These are phyloP conservation scores for Salvator merianae DNA, from an alignment of 2,113 vertebrate species.

Conservation along the genomic window DNA sequence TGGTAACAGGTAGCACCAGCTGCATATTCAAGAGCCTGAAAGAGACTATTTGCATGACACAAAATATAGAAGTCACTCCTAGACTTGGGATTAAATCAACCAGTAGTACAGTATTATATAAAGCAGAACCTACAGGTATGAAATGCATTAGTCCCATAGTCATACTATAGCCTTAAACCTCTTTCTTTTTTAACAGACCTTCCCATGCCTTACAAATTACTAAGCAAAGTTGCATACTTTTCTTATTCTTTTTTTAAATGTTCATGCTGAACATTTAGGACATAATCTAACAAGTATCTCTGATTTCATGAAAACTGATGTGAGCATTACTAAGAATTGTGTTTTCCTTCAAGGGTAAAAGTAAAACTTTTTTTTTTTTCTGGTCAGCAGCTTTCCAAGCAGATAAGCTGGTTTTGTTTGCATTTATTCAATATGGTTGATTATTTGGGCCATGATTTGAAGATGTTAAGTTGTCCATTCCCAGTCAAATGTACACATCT, in stretches of 20 bases:
- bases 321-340: too few relatives aligned
- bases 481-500: too few relatives aligned
- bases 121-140: not conserved
- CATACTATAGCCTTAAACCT: not conserved
- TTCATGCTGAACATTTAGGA: not conserved
- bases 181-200: not conserved
- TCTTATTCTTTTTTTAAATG: not conserved
- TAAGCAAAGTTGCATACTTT: not conserved
- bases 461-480: too few relatives aligned
- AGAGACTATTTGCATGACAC: not conserved
- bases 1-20: not conserved
- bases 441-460: too few relatives aligned
- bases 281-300: not conserved
- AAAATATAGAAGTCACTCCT: not conserved
- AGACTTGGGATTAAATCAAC: not conserved
- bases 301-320: not conserved
- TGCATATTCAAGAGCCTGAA: not conserved
- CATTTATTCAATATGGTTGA: too few relatives aligned
- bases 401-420: too few relatives aligned
- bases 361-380: too few relatives aligned
- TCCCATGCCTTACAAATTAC: not conserved
- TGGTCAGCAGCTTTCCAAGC: too few relatives aligned
- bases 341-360: too few relatives aligned
- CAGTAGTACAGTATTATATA: too few relatives aligned
- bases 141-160: not conserved